Percentiles rank a stretch among this genome's conserved stretches.
Evolutionary conservation across 2,797 vertebrate genomes (phyloP).

Genomic region (Coendou prehensilis): DNA sequence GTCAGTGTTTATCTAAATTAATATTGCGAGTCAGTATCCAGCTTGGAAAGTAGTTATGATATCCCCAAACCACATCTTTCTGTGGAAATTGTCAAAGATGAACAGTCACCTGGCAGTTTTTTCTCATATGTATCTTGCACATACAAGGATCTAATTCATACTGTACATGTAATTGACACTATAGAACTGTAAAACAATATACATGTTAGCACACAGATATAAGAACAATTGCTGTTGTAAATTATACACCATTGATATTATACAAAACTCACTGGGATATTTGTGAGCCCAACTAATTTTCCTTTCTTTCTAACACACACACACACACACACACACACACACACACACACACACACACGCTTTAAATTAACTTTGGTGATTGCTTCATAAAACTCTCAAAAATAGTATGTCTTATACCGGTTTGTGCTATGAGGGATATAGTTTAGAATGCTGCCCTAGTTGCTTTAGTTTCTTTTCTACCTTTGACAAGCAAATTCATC

Average conservation of each 20-base stretch:
- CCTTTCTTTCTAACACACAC: neutral
- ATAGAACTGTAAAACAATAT: neutral
- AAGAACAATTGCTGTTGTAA: neutral
- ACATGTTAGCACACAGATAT: neutral
- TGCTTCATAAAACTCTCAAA: slow-evolving; percentile 16
- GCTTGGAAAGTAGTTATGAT: neutral
- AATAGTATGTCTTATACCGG: neutral
- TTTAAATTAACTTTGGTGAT: neutral
- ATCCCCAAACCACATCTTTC: neutral
- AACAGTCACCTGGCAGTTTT: neutral
- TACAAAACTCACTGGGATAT: neutral
- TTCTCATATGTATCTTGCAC: neutral
- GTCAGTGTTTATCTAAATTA: slow-evolving; percentile 27
- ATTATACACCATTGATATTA: neutral
- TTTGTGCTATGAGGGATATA: neutral
- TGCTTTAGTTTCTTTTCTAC: slow-evolving; percentile 47
- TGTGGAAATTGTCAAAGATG: neutral
- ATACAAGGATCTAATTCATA: neutral
- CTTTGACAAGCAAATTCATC: slow-evolving; percentile 29
- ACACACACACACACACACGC: neutral
- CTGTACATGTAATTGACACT: neutral
- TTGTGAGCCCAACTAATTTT: slow-evolving; percentile 43
- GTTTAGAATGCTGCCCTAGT: neutral
- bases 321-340: neutral
- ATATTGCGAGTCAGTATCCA: neutral